Base-by-base conservation (phyloP, 1,140 invertebrate species). In the Drosophila truncata region DNA sequence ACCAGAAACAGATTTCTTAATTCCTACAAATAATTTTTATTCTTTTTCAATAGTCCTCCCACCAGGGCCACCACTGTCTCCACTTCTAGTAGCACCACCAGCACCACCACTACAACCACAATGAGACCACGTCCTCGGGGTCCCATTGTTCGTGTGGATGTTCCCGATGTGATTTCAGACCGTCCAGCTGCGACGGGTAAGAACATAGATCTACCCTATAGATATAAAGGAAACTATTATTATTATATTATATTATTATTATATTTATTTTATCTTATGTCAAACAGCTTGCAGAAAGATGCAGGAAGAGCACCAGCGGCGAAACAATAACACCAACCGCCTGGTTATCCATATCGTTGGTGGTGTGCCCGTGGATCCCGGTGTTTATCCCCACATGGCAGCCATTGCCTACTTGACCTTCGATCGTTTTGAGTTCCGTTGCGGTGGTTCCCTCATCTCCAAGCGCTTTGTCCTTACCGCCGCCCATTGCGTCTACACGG, bases 401-500 rank as follows among this genome's bases (percentile, higher is more conserved):
- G 91, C 87, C 9, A 80, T 92, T 2, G 91, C 75, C 16, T 83
- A 63, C n/a, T 60, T 18, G 4, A 37, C 11, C 3, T 67, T 88
- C 3, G 87, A 55, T 16, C 64, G 11, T 9, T 55, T 44, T 18
- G 18, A 35, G 11, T 95, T 91, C 66, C 90, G 93, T 42, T 94
- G 94, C 63, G 94, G 93, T 6, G 94, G 93, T 7, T 93, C 93
- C 9, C 62, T 94, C 35, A 94, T 94, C 63, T 92, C 83, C 46
- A 78, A 73, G 1, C 80, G 92, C 18, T 93, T 93, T 54, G 91
- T 94, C 9, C 67, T 94, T 6, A 97, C 97, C 0, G 97, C 97
- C 1, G 96, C 96, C 8, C 97, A 98, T 90, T 98, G 97, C 72
- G 93, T 97, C 3, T 94, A 81, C 14, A 72, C 57, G 23, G 29